phyloP scores from a whole-genome alignment of 2,888 invertebrate genomes.

The Zeuzera pyrina region DNA sequence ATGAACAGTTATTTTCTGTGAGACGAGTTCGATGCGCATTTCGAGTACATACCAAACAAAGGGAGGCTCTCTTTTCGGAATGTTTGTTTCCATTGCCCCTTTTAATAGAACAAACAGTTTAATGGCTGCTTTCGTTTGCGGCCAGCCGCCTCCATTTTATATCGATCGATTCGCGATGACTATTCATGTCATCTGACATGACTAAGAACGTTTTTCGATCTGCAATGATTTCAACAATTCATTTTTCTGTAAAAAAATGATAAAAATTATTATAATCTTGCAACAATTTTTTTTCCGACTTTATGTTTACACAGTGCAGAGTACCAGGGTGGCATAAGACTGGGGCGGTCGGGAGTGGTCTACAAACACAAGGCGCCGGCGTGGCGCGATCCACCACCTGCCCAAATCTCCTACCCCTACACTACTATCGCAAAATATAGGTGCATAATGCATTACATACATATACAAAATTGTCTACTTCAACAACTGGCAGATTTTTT shows the following conservation, averaged over 20 bases:
- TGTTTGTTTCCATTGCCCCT: constrained; percentile 54
- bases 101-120: constrained; percentile 60
- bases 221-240: too few relatives aligned
- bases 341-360: constrained; percentile 45
- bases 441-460: too few relatives aligned
- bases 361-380: constrained; percentile 53
- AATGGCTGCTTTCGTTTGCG: constrained; percentile 40
- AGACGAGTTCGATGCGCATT: constrained; percentile 9
- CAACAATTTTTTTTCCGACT: too few relatives aligned
- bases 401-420: constrained; percentile 11
- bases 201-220: too few relatives aligned
- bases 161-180: background rate
- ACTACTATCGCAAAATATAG: too few relatives aligned
- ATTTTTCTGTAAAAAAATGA: too few relatives aligned
- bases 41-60: constrained; percentile 41
- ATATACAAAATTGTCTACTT: too few relatives aligned
- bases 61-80: constrained; percentile 30
- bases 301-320: too few relatives aligned
- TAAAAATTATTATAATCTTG: too few relatives aligned
- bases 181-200: too few relatives aligned
- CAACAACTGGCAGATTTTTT: too few relatives aligned
- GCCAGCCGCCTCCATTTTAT: constrained; percentile 19
- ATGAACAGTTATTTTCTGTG: too few relatives aligned
- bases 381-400: constrained; percentile 39
- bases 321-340: constrained; percentile 36